Conservation (phyloP, 1,140 invertebrate genomes). For the Diuraphis noxia region DNA sequence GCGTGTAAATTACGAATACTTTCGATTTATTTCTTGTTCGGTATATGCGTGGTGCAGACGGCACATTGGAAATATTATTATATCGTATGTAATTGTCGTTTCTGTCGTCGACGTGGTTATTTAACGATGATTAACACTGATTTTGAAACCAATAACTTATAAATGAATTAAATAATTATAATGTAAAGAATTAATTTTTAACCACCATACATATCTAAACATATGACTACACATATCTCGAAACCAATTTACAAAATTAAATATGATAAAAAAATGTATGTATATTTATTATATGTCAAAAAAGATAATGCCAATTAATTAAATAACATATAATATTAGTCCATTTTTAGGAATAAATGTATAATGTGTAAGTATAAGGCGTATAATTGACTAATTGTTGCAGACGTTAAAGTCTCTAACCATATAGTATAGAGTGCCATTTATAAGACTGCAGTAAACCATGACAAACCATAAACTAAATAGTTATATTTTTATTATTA, state of each 20-base stretch:
- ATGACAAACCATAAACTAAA: no score
- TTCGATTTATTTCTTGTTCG: conserved; percentile 13
- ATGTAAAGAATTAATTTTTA: no score
- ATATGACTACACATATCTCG: no score
- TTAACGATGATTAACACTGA: background rate
- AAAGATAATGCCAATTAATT: background rate
- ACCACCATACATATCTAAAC: no score
- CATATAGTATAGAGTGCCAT: background rate
- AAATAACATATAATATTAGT: background rate
- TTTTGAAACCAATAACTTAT: background rate
- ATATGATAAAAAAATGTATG: no score
- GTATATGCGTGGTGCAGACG: no score
- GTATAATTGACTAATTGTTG: background rate
- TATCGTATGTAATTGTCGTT: background rate
- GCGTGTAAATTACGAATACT: conserved; percentile 12
- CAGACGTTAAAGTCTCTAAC: conserved; percentile 6
- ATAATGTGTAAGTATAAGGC: background rate
- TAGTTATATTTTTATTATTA: background rate
- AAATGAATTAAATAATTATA: no score
- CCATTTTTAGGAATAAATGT: background rate
- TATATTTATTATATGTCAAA: background rate
- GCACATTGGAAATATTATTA: background rate
- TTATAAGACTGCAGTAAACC: background rate
- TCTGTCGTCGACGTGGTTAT: background rate
- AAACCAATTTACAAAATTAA: no score